phyloP scores from a whole-genome alignment of 2,113 vertebrate species.

The Charadrius vociferus region DNA sequence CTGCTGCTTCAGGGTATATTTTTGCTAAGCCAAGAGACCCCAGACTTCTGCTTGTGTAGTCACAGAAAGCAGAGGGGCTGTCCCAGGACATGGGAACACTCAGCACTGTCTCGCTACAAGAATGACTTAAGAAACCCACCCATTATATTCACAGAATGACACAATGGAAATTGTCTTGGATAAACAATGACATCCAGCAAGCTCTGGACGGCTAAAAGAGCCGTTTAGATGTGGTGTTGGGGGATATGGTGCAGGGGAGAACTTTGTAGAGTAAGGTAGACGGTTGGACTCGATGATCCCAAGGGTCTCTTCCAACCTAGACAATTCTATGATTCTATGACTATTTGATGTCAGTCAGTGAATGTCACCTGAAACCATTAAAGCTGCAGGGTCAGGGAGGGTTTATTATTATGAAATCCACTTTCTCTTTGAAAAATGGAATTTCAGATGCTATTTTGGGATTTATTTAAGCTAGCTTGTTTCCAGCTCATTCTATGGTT shows the following conservation, averaged over 20 bases:
- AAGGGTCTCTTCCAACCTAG: too few species aligned
- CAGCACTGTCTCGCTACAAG: not conserved
- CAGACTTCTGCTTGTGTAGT: not conserved
- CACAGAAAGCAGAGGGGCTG: not conserved
- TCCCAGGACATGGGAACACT: not conserved
- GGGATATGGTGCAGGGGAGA: too few species aligned
- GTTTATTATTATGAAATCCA: not conserved
- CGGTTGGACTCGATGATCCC: too few species aligned
- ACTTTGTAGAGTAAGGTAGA: too few species aligned
- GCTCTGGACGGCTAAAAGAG: too few species aligned
- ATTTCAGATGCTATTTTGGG: not conserved
- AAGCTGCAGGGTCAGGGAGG: not conserved
- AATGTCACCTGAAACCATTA: not conserved
- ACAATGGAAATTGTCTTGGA: not conserved
- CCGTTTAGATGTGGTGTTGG: too few species aligned
- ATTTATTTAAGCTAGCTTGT: not conserved
- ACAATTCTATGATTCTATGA: too few species aligned
- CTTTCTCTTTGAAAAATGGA: not conserved
- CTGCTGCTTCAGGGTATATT: not conserved
- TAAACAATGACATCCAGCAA: not conserved
- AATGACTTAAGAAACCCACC: not conserved
- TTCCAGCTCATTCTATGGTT: not conserved
- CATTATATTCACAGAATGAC: accelerated
- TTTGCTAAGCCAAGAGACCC: not conserved
- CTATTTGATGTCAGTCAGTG: not conserved